These are phyloP conservation scores for Chloroceryle aenea DNA, from an alignment of 2,113 vertebrate genomes.

Conservation along the genomic window DNA sequence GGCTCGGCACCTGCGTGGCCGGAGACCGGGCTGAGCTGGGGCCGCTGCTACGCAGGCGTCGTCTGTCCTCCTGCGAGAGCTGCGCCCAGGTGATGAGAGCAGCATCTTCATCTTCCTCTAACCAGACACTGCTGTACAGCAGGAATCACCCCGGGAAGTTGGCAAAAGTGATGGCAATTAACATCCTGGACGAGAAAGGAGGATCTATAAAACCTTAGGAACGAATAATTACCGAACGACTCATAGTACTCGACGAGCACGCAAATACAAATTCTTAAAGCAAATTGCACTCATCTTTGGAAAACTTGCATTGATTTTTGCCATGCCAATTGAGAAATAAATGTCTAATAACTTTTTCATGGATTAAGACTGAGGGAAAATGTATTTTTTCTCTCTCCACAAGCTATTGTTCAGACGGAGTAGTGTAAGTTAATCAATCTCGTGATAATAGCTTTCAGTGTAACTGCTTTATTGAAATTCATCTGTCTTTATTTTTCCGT, in stretches of 20 bases:
- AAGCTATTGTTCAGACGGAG: constrained; percentile 34
- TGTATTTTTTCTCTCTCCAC: constrained; percentile 12
- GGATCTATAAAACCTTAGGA: background rate
- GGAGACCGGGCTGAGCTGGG: background rate
- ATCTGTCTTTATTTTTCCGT: constrained; percentile 9
- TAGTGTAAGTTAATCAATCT: constrained; percentile 46
- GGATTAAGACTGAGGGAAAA: background rate
- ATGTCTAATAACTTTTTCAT: constrained; percentile 27
- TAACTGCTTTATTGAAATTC: background rate
- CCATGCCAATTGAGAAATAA: constrained; percentile 29
- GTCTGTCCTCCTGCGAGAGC: background rate
- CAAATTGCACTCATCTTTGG: background rate
- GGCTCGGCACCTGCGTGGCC: background rate
- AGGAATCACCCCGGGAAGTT: background rate
- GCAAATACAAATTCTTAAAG: background rate
- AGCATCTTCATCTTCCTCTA: background rate
- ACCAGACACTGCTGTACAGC: rapidly evolving
- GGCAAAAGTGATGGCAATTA: background rate
- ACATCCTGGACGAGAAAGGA: background rate
- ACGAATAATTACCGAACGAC: background rate
- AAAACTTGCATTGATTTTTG: constrained; percentile 8
- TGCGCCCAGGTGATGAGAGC: background rate
- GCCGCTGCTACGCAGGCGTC: background rate
- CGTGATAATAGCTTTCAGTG: constrained; percentile 18
- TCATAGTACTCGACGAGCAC: background rate